These are phyloP conservation scores for Plecturocebus donacophilus DNA, from an alignment of 2,113 vertebrate species.

Conservation along the genomic window DNA sequence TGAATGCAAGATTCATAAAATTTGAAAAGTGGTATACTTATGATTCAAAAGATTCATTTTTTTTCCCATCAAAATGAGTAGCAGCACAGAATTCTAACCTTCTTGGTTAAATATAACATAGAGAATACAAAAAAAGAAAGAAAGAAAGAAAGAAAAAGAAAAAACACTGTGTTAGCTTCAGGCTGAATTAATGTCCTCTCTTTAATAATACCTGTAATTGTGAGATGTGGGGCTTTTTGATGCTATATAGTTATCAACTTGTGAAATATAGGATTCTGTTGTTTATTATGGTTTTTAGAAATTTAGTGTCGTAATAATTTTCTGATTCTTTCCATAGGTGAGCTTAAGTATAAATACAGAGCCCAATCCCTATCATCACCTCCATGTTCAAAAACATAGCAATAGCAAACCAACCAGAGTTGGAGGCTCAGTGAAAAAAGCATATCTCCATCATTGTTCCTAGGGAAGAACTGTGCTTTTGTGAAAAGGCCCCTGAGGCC, in stretches of 20 bases:
- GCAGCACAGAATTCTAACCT: conserved; percentile 11
- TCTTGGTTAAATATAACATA: not conserved
- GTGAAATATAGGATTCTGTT: not conserved
- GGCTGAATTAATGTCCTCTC: not conserved
- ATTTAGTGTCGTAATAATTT: not conserved
- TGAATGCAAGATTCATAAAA: not conserved
- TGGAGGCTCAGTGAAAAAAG: not conserved
- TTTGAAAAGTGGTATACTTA: not conserved
- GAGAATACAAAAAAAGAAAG: not conserved
- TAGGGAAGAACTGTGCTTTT: not conserved
- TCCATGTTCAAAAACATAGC: not conserved
- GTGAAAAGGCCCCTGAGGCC: not conserved
- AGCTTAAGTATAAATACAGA: conserved; percentile 4
- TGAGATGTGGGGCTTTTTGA: not conserved
- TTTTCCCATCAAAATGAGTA: not conserved
- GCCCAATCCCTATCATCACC: not conserved
- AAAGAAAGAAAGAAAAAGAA: too few relatives aligned
- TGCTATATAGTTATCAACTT: not conserved
- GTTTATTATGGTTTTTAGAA: not conserved
- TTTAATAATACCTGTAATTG: not conserved
- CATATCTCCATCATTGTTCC: not conserved
- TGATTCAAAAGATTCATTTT: not conserved
- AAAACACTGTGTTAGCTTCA: not conserved
- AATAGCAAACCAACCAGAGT: not conserved
- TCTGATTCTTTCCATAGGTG: not conserved